Evolutionary conservation across 2,888 invertebrate genomes (phyloP), one percentile per base, ranked within the genome.

Genomic region (Formica aserva): DNA sequence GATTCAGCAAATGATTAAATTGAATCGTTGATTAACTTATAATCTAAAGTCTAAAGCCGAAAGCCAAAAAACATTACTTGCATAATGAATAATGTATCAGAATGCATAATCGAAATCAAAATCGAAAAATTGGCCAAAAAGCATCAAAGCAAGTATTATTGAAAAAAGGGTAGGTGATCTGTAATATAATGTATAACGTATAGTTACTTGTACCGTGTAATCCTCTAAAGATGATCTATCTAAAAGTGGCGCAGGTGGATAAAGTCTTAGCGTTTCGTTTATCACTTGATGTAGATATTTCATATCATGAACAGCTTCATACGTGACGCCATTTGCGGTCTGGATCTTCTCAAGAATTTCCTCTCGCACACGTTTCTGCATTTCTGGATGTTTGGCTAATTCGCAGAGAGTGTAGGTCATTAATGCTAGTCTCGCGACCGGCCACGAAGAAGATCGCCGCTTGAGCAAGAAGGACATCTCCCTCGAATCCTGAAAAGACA

Each of bases 381-480:
- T 86, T 3, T 89, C 86, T 8, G 92, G 92, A 8, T 92, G 35
- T 60, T 89, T 92, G 0, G 94, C 92, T 3, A 94, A 85, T 66
- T 94, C 93, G 55, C 84, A 87, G 0, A 94, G 86, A 0, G 91
- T 80, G 22, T 91, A 91, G 0, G 87, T 67, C 62, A 93, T 91
- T 69, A 0, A 92, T 74, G 32, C 89, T 92, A 6, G 93, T 90
- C 71, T 93, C 93, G 3, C 91, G 86, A 8, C 93, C 94, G 32
- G 94, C 94, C 1, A 92, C 48, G 29, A 93, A 93, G 74, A 94
- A 92, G 26, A 94, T 91, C 0, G 87, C 88, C 0, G 94, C 90
- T 60, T 94, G 94, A 0, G 92, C 92, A 3, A 94, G 48, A 13
- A 94, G 86, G 0, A 55, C 78, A 41, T 94, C 94, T 0, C 91